Base-by-base conservation (phyloP, 2,797 vertebrate genomes). In the Neopelma chrysocephalum region DNA sequence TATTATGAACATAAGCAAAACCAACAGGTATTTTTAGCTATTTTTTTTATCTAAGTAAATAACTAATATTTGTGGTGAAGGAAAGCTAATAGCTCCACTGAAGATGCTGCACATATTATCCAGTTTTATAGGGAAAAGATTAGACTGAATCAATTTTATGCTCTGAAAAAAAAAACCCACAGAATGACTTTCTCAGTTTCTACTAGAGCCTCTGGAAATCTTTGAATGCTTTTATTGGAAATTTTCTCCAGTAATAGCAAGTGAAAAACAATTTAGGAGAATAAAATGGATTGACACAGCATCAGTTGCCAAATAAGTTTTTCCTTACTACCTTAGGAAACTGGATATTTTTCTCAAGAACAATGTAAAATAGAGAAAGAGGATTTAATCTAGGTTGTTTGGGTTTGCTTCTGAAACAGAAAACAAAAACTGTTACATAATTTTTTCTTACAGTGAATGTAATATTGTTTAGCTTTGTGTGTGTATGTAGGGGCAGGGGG, bases 1-100 rank as follows among this genome's bases (percentile, higher is more conserved):
- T 82, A 13, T 26, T 85, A 90, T 34, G 45, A 97, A 92, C 36
- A 73, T 42, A 94, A 48, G 53, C 19, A 94, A 94, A 94, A 42
- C 3, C 69, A 18, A 9, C 1, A 89, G 27, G 19, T 88, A 40
- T 48, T 94, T 97, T 93, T 90, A 93, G 29, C 22, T 38, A 16
- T 72, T 19, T 47, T 36, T 42, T 42, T 77, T 71, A 54, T 69
- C 65, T 47, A 60, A 89, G 19, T 72, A 78, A 78, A 78, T 18
- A 84, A 29, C 14, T 36, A 54, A 68, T 17, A 36, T 22, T 51
- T 73, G 0, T 73, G 15, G 17, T n/a, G 12, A 91, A 82, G 14
- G 17, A 86, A 91, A 68, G 15, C 25, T 81, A 81, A 71, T 42
- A 83, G 14, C 10, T 83, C 72, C 34, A 86, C 23, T 81, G 64